Conservation (phyloP, 1,140 invertebrate genomes). For the Oryctes rhinoceros region DNA sequence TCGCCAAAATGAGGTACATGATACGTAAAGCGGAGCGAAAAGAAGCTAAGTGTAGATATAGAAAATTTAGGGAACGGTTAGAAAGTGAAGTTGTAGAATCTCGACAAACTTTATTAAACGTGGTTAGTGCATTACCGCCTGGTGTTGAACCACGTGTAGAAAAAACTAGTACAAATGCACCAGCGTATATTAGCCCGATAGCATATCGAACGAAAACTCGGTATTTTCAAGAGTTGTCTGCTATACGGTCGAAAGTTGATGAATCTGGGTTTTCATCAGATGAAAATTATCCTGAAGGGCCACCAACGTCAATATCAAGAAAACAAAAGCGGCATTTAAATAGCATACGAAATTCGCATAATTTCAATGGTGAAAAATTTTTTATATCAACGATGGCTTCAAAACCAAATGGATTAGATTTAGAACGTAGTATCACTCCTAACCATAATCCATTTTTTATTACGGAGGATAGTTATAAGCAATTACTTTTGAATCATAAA, state of each 20-base stretch:
- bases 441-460: slow-evolving; percentile 62
- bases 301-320: slow-evolving; percentile 62
- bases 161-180: slow-evolving; percentile 59
- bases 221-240: slow-evolving; percentile 39
- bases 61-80: slow-evolving; percentile 66
- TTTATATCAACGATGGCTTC: slow-evolving; percentile 62
- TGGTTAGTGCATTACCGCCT: slow-evolving; percentile 66
- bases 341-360: slow-evolving; percentile 59
- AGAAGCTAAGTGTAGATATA: slow-evolving; percentile 70
- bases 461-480: slow-evolving; percentile 74
- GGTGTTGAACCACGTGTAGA: slow-evolving; percentile 62
- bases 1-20: slow-evolving; percentile 64
- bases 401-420: slow-evolving; percentile 61
- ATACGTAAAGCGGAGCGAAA: slow-evolving; percentile 73
- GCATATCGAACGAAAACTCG: slow-evolving; percentile 63
- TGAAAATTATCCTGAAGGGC: slow-evolving; percentile 76
- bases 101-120: slow-evolving; percentile 70
- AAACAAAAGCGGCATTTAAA: slow-evolving; percentile 64
- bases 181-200: slow-evolving; percentile 62
- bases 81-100: slow-evolving; percentile 72
- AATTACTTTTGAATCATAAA: slow-evolving; percentile 73
- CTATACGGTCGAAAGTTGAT: slow-evolving; percentile 63
- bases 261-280: slow-evolving; percentile 73
- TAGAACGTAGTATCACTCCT: slow-evolving; percentile 60
- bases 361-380: slow-evolving; percentile 62